Evolutionary conservation across 1,140 invertebrate species (phyloP).

Genomic region (Drosophila suzukii): DNA sequence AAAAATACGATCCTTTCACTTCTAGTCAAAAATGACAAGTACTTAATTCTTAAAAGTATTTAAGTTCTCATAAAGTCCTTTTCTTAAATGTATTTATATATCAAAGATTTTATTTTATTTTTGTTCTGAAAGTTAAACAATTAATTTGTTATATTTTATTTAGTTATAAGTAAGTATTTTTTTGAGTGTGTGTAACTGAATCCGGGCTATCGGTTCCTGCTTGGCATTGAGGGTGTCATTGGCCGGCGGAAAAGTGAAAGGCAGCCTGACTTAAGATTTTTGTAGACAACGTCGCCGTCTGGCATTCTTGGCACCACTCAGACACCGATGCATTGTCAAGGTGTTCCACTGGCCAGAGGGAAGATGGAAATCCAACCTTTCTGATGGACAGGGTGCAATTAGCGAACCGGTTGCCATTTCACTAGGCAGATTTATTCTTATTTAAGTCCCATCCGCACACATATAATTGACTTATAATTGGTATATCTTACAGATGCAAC

Average conservation of each 20-base stretch:
- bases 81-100: background rate
- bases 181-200: slow-evolving; percentile 15
- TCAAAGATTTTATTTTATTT: background rate
- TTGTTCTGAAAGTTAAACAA: no score
- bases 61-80: no score
- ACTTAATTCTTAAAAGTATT: background rate
- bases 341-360: slow-evolving; percentile 37
- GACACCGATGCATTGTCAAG: slow-evolving; percentile 63
- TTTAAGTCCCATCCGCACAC: background rate
- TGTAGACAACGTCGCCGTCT: slow-evolving; percentile 50
- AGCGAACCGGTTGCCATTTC: slow-evolving; percentile 65
- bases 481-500: slow-evolving; percentile 52
- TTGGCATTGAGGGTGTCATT: slow-evolving; percentile 81
- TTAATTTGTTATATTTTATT: no score
- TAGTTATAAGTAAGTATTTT: background rate
- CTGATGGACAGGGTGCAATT: slow-evolving; percentile 30
- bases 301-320: slow-evolving; percentile 53
- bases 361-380: slow-evolving; percentile 27
- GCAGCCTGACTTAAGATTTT: slow-evolving; percentile 51
- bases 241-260: slow-evolving; percentile 77
- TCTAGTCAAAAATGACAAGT: background rate
- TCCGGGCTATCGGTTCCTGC: slow-evolving; percentile 62
- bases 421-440: background rate
- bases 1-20: background rate
- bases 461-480: background rate